Evolutionary conservation across 2,113 vertebrate genomes (phyloP), one percentile per base, ranked within the genome.

Genomic region (Pangasianodon gigas): DNA sequence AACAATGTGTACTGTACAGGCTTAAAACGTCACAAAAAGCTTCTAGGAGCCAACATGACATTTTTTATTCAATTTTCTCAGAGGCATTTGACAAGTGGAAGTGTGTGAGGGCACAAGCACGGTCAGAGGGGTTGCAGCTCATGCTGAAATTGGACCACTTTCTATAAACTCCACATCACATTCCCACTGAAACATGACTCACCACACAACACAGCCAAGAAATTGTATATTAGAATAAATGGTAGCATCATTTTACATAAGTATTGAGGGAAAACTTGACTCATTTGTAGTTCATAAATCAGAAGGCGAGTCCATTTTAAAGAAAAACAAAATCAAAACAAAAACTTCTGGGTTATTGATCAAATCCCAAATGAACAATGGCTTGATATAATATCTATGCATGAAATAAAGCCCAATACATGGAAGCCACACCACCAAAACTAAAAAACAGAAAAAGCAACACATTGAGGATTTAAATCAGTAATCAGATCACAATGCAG

Each of bases 31-130:
- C 71, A 14, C n/a, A 90, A 19, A 77, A 16, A 58, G 19, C 24
- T 90, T 81, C 80, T 92, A 91, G 89, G 95, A 93, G 95, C 94
- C 92, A 96, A 95, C 94, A 97, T 90, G 79, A 89, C 96, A 96
- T 97, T 95, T 96, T 96, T 91, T 92, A 94, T 96, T 90, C 88
- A 91, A 16, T 97, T 98, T 97, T 96, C 97, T 98, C 96, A 97
- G 98, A 97, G 97, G 97, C 97, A 98, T 97, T 97, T 98, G 97
- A 97, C 96, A 98, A 97, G 96, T 97, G 97, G 97, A 98, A 97
- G 97, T 97, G 97, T 97, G 96, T 96, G 93, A 95, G 95, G 96
- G 97, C 96, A 98, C 97, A 96, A 97, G 93, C 93, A 94, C 93
- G 85, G 93, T 89, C 91, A 88, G 91, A 93, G 91, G 91, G 92